Conservation (phyloP, 2,888 invertebrate species). For the Hydropsyche betteni region DNA sequence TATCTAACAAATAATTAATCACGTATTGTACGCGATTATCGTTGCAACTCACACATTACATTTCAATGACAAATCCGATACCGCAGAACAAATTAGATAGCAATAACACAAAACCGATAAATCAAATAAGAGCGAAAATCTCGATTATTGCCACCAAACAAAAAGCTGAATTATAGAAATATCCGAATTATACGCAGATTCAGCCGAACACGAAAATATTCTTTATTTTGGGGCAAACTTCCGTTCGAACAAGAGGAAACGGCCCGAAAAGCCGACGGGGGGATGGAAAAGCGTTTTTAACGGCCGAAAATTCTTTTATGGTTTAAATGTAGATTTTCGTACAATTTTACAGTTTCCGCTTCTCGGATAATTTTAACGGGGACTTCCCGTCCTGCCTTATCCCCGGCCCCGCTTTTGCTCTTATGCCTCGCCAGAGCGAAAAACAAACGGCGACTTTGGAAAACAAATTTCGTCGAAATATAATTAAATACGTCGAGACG, state of each 20-base stretch:
- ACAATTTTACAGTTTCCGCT: slow-evolving; percentile 33
- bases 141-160: not conserved
- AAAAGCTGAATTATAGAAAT: not conserved
- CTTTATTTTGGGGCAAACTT: slow-evolving; percentile 23
- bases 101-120: not conserved
- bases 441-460: slow-evolving; percentile 12
- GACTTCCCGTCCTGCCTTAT: not conserved
- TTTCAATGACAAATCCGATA: too few species aligned
- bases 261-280: not conserved
- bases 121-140: not conserved
- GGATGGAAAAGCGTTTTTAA: not conserved
- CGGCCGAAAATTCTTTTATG: slow-evolving; percentile 25
- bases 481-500: slow-evolving; percentile 17
- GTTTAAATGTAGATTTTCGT: slow-evolving; percentile 32
- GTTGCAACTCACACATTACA: too few species aligned
- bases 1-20: too few species aligned
- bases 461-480: slow-evolving; percentile 26
- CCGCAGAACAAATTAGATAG: too few species aligned
- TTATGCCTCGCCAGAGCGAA: slow-evolving; percentile 1
- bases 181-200: not conserved
- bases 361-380: slow-evolving; percentile 30
- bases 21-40: too few species aligned
- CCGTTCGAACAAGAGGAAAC: slow-evolving; percentile 1
- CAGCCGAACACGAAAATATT: not conserved
- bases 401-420: not conserved